These are phyloP conservation scores for Asarcornis scutulata DNA, from an alignment of 2,113 vertebrate genomes.

Conservation along the genomic window DNA sequence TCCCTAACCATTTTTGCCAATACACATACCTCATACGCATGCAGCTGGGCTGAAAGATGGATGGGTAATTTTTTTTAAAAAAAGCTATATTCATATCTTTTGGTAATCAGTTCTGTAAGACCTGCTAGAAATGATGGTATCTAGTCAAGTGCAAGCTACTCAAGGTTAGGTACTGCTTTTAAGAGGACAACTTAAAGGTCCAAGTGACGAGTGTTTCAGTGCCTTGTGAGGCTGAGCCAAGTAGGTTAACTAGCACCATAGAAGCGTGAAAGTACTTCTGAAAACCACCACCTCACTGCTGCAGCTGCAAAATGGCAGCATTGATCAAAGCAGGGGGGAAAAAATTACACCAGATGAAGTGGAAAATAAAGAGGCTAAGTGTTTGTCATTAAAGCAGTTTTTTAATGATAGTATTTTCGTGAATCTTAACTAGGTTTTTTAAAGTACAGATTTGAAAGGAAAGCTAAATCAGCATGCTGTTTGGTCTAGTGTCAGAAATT, in stretches of 20 bases:
- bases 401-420: not conserved
- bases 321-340: not conserved
- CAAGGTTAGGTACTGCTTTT: not conserved
- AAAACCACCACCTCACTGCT: not conserved
- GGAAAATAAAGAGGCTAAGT: not conserved
- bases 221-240: not conserved
- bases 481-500: not conserved
- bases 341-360: not conserved
- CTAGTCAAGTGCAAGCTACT: not conserved
- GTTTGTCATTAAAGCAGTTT: not conserved
- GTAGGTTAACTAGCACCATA: not conserved
- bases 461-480: not conserved
- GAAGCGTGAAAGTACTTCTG: not conserved
- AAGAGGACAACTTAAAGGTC: not conserved
- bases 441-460: not conserved
- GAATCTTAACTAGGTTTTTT: not conserved
- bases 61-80: no score
- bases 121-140: not conserved
- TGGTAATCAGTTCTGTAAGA: not conserved
- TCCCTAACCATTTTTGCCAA: not conserved
- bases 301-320: not conserved
- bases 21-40: fast-evolving
- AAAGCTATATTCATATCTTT: not conserved
- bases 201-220: not conserved
- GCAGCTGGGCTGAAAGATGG: not conserved